A percentile compares a stretch with the other conserved stretches of the same genome.
Evolutionary conservation across 2,797 vertebrate species (phyloP).

Genomic region (Prionace glauca): DNA sequence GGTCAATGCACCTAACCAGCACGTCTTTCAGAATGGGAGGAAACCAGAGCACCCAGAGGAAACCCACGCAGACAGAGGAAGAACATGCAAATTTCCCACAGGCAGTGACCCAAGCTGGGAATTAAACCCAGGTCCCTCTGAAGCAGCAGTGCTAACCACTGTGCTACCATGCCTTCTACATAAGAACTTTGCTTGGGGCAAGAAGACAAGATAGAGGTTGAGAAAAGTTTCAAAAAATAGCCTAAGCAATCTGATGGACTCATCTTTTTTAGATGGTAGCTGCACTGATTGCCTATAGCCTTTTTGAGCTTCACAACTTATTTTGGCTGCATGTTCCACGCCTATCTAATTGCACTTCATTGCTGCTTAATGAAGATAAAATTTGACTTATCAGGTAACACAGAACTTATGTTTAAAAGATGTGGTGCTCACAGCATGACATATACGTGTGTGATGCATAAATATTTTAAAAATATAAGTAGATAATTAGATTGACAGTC

Average conservation of each 20-base stretch:
- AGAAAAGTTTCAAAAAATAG: neutral
- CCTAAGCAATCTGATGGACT: neutral
- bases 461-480: neutral
- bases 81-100: too few species aligned
- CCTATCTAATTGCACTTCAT: neutral
- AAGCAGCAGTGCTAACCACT: too few species aligned
- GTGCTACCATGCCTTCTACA: neutral
- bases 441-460: neutral
- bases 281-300: neutral
- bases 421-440: neutral
- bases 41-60: too few species aligned
- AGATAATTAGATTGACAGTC: neutral
- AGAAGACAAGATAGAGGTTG: neutral
- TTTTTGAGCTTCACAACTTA: neutral
- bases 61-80: too few species aligned
- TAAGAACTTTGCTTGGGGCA: neutral
- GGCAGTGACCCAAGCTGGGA: too few species aligned
- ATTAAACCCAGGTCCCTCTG: too few species aligned
- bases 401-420: neutral
- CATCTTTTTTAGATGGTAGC: neutral
- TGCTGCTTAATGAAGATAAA: neutral
- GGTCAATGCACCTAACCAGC: too few species aligned
- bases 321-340: neutral
- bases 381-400: neutral
- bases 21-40: too few species aligned